Conservation (phyloP, 1,140 invertebrate species). For the Drosophila murphyi region DNA sequence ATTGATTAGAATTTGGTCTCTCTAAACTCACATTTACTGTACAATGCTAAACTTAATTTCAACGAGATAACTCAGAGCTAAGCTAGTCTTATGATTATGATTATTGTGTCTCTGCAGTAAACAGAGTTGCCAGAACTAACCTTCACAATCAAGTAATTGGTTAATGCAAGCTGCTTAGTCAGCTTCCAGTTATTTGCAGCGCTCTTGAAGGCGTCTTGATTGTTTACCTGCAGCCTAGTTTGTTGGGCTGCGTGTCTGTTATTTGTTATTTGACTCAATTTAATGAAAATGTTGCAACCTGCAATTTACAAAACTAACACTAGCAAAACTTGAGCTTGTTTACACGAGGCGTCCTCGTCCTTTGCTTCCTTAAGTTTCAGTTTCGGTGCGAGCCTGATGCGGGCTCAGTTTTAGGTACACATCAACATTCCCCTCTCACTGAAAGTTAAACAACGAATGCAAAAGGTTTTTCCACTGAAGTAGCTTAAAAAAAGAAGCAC, state of each 20-base stretch:
- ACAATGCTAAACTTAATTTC: too few species aligned
- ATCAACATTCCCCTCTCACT: conserved; percentile 48
- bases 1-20: too few species aligned
- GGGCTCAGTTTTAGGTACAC: conserved; percentile 72
- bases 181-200: conserved; percentile 56
- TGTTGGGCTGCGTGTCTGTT: conserved; percentile 26
- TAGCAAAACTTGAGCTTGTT: conserved; percentile 74
- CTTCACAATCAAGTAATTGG: conserved; percentile 41
- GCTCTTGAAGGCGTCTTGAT: conserved; percentile 50
- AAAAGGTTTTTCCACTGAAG: conserved; percentile 58
- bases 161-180: conserved; percentile 50
- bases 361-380: not conserved
- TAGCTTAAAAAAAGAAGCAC: conserved; percentile 35
- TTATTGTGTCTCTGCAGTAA: not conserved
- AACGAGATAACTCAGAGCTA: too few species aligned
- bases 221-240: conserved; percentile 51
- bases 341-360: conserved; percentile 37
- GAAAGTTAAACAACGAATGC: conserved; percentile 71
- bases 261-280: conserved; percentile 79
- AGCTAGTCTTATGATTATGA: not conserved
- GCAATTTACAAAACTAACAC: conserved; percentile 78
- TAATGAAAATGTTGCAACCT: conserved; percentile 83
- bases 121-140: not conserved
- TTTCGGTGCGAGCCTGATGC: conserved; percentile 45
- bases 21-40: too few species aligned